Conservation (phyloP, 30 jellyfish, hydroid and myxozoan genomes). For the Aurelia coerulea region DNA sequence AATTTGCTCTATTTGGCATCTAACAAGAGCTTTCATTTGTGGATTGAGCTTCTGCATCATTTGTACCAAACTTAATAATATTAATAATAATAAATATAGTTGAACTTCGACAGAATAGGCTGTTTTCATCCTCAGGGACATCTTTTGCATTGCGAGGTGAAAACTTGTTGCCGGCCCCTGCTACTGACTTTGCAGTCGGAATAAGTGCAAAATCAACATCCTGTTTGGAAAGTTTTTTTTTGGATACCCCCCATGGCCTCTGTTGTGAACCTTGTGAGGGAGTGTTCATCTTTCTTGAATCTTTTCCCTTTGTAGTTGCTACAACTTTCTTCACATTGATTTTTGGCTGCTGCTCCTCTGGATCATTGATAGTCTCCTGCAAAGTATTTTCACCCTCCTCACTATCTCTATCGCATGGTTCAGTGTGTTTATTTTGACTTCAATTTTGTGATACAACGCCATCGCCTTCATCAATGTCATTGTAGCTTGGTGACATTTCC, state of each 20-base stretch:
- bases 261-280: no score
- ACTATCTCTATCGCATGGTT: background rate
- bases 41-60: no score
- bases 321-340: conserved; percentile 19
- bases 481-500: conserved; percentile 43
- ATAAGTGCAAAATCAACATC: conserved; percentile 39
- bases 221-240: conserved; percentile 35
- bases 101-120: conserved; percentile 40
- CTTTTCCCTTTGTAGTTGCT: conserved; percentile 32
- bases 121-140: conserved; percentile 42
- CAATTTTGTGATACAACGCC: conserved; percentile 28
- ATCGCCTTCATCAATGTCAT: conserved; percentile 42
- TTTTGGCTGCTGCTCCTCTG: conserved; percentile 45
- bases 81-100: no score
- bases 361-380: no score
- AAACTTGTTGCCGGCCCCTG: conserved; percentile 55
- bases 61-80: no score
- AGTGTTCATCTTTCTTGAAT: conserved; percentile 37
- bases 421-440: conserved; percentile 18
- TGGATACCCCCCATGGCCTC: conserved; percentile 29
- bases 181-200: conserved; percentile 49
- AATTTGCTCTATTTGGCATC: no score
- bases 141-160: conserved; percentile 35
- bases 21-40: no score
- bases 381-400: conserved; percentile 29